phyloP scores from a whole-genome alignment of 2,797 vertebrate genomes.

The Eremophila alpestris region DNA sequence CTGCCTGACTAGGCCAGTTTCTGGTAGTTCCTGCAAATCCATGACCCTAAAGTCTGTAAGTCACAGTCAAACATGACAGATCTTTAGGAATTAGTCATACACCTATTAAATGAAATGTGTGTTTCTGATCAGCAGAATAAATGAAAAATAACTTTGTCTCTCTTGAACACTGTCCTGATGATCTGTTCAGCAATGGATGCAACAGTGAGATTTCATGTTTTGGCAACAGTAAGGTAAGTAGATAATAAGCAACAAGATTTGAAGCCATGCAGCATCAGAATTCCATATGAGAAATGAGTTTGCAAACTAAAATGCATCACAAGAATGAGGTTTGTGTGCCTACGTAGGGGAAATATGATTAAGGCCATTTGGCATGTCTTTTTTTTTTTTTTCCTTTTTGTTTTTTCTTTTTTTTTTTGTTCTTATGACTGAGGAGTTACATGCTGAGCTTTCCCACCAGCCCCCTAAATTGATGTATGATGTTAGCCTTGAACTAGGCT shows the following conservation, averaged over 20 bases:
- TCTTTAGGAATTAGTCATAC: not conserved
- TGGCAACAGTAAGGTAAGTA: not conserved
- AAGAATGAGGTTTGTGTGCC: not conserved
- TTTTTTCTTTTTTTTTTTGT: not conserved
- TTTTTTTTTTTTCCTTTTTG: not conserved
- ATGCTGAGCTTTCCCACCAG: not conserved
- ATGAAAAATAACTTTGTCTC: not conserved
- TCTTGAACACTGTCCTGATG: not conserved
- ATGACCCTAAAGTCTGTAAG: not conserved
- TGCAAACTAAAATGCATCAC: not conserved
- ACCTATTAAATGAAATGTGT: not conserved
- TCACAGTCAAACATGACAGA: fast-evolving
- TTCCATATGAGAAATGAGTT: not conserved
- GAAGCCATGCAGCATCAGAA: not conserved
- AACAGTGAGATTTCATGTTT: not conserved
- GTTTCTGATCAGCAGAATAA: not conserved
- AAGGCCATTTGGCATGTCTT: not conserved
- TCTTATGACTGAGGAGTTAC: not conserved
- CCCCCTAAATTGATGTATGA: not conserved
- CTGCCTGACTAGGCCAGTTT: not conserved
- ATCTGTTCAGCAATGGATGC: not conserved
- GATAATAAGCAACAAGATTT: not conserved
- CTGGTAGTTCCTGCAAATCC: not conserved
- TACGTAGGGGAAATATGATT: not conserved
- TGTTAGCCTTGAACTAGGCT: conserved; percentile 11